Evolutionary conservation across 1,140 invertebrate genomes (phyloP), one percentile per base, ranked within the genome.

Genomic region (Eueides isabella): DNA sequence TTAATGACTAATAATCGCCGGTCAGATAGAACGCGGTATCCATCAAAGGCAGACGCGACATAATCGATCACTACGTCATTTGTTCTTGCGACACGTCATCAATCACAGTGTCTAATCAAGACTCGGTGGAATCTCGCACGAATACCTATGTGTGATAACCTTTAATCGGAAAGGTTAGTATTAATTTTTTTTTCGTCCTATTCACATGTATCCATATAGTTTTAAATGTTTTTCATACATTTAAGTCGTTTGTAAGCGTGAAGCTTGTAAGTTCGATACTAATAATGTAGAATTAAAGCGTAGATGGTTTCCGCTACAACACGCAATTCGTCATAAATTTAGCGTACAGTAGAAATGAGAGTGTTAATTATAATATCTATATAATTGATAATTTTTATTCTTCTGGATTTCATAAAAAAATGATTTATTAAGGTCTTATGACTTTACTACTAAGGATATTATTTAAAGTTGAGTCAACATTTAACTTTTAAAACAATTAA

Each of bases 11-110:
- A 55, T 55, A 55, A 55, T 55, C 48, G 23, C 48, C 48, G 48
- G 48, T 55, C 48, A 55, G 48, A 55, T 26, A 55, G 19, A 55
- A 26, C 48, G 48, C 26, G 68, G 44, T 38, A 72, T 61, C 63
- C 67, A 33, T 71, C 64, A 64, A 38, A 28, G 55, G 33, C 44
- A 70, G 69, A 71, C 67, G 73, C 61, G 73, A 70, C 62, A 66
- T 75, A 67, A 75, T 75, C 73, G 63, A 75, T 71, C 73, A 75
- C 29, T 65, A 30, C 44, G 63, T 75, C 73, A 75, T 75, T 75
- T 75, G 73, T 71, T 75, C 67, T 75, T 66, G 73, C 67, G 68
- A 71, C 73, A 29, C 33, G 44, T 64, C 73, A 75, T 75, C 73
- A 65, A 75, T 75, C 73, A 75, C 66, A 29, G 19, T 28, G 19